Percentiles rank a stretch among this genome's conserved stretches.
These are phyloP conservation scores for Mimachlamys varia DNA, from an alignment of 2,888 invertebrate genomes.

Conservation along the genomic window DNA sequence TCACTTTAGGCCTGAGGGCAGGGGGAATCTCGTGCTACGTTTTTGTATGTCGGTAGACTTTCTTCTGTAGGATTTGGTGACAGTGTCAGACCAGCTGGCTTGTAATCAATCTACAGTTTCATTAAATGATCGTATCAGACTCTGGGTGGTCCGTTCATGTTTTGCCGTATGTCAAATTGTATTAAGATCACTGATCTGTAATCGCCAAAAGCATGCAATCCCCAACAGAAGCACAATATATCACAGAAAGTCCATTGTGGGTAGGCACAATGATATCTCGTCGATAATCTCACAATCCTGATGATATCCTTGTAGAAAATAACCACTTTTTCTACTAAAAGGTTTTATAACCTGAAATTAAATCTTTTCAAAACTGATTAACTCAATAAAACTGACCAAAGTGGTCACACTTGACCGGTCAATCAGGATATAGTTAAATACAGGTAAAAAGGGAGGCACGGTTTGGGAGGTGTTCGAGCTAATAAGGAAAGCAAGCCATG, in stretches of 20 bases:
- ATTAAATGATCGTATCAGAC: slow-evolving; percentile 19
- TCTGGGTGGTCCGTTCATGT: background rate
- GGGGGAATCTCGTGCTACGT: background rate
- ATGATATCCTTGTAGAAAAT: slow-evolving; percentile 25
- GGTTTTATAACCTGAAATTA: background rate
- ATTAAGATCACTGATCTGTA: background rate
- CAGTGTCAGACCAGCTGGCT: background rate
- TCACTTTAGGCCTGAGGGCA: background rate
- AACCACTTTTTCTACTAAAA: background rate
- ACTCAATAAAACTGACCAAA: background rate
- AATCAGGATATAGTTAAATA: background rate
- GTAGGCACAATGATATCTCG: background rate
- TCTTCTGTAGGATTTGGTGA: background rate
- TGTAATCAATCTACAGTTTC: background rate
- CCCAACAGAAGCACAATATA: background rate
- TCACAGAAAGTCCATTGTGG: background rate
- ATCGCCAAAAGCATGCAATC: background rate
- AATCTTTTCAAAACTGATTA: background rate
- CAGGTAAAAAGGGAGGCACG: background rate
- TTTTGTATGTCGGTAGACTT: background rate
- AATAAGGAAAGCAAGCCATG: too few species aligned
- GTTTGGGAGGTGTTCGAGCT: too few species aligned
- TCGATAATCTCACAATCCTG: background rate
- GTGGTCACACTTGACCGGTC: background rate
- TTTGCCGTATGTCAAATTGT: background rate